Base-by-base conservation (phyloP, 2,888 invertebrate genomes). In the Tetheella fluctuosa region DNA sequence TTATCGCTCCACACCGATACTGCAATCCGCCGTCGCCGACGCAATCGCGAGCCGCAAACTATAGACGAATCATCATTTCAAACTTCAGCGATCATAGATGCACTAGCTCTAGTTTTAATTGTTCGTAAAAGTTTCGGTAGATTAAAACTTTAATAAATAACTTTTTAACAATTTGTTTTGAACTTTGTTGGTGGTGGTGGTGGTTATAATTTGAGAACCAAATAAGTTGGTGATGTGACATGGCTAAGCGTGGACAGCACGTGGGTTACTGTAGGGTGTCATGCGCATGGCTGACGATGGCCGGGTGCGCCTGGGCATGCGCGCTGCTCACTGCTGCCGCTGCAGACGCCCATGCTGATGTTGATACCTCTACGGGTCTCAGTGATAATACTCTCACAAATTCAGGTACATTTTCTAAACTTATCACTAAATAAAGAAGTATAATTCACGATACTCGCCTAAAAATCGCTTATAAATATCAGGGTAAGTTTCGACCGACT, bases 341-440 rank as follows among this genome's bases (percentile, higher is more conserved):
- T 48, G 83, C 78, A 57, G 84, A 83, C 58, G 86, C 85, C 25
- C 84, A 84, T 65, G 84, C 91, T 28, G 93, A 93, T 68, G 88
- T 91, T 57, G 93, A 93, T 74, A 93, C 93, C 25, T 93, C 93
- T 61, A 93, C 93, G 10, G 93, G 93, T 12, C 86, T 89, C 52
- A 89, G 93, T 8, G 93, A 93, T 67, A 93, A 93, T 69, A 89
- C 90, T 17, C 84, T 92, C 25, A 89, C 90, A 52, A 93, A 93
- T 77, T 84, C 93, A 87, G 93, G 93, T 92, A 84, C 65, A 61
- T 76, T 52, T 52, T 23, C 23, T 57, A 48, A 37, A 7, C 30
- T 28, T 52, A 54, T 42, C 20, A 20, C 37, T 13, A 15, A 39
- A 55, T 54, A 37, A 39, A 34, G 3, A 34, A 34, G 13, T 57